Evolutionary conservation across 2,797 vertebrate species (phyloP).

Genomic region (Sorex maritimensis): DNA sequence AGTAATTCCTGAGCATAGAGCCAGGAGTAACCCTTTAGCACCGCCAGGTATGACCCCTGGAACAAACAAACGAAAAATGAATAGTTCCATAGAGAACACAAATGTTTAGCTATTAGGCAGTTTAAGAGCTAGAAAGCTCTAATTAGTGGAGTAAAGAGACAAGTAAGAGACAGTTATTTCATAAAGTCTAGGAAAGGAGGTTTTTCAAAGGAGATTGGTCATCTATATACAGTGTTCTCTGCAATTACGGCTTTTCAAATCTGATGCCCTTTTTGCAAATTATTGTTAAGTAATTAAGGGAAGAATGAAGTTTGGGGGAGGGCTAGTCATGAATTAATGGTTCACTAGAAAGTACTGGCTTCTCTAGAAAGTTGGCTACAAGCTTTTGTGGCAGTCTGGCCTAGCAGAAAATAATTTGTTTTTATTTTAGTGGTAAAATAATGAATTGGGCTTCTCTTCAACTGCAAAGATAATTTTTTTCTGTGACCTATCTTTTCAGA

Average conservation of each 20-base stretch:
- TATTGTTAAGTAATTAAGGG: not conserved
- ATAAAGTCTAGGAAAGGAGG: constrained; percentile 17
- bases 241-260: constrained; percentile 11
- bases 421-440: not conserved
- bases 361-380: constrained; percentile 55
- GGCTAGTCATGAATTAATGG: constrained; percentile 7
- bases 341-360: constrained; percentile 49
- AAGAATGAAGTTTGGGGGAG: too few relatives aligned
- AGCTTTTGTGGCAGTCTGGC: constrained; percentile 46
- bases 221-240: constrained; percentile 36
- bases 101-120: not conserved
- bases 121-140: not conserved
- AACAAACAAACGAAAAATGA: too few relatives aligned
- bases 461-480: constrained; percentile 36
- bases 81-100: not conserved
- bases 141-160: not conserved
- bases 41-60: too few relatives aligned
- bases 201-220: not conserved
- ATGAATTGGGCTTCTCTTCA: constrained; percentile 50
- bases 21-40: too few relatives aligned
- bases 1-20: too few relatives aligned
- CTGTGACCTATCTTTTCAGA: constrained; percentile 69
- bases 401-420: constrained; percentile 55
- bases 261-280: constrained; percentile 32
- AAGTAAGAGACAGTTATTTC: not conserved